Conservation (phyloP, 1,140 invertebrate genomes). For the Danaus plexippus region DNA sequence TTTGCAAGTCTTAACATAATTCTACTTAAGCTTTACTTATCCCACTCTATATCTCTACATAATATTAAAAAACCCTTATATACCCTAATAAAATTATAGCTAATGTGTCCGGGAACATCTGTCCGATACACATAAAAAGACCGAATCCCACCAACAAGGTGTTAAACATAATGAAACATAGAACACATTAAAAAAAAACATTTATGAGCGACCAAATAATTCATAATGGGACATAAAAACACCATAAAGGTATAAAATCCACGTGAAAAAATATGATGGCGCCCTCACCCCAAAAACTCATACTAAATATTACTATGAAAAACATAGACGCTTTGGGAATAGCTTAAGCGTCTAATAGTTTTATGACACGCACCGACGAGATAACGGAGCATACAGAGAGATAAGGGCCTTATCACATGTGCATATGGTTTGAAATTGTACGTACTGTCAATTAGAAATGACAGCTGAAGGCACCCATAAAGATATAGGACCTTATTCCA, state of each 20-base stretch:
- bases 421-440: constrained; percentile 29
- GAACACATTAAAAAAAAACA: constrained; percentile 47
- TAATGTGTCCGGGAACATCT: too few relatives aligned
- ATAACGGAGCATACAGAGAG: constrained; percentile 17
- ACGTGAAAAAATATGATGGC: constrained; percentile 43
- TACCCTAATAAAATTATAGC: too few relatives aligned
- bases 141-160: constrained; percentile 46
- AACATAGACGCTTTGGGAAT: constrained; percentile 60
- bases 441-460: constrained; percentile 37
- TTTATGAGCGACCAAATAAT: constrained; percentile 54
- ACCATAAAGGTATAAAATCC: constrained; percentile 46
- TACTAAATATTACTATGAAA: constrained; percentile 45
- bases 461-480: constrained; percentile 50
- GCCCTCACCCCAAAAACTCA: constrained; percentile 44
- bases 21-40: too few relatives aligned
- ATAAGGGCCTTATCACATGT: constrained; percentile 31
- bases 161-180: constrained; percentile 65
- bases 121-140: too few relatives aligned
- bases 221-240: constrained; percentile 60
- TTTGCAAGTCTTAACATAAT: too few relatives aligned
- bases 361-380: constrained; percentile 64
- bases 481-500: too few relatives aligned
- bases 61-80: too few relatives aligned
- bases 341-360: constrained; percentile 70
- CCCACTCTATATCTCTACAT: too few relatives aligned